phyloP scores from a whole-genome alignment of 2,888 invertebrate genomes.

The Abscondita cerata region DNA sequence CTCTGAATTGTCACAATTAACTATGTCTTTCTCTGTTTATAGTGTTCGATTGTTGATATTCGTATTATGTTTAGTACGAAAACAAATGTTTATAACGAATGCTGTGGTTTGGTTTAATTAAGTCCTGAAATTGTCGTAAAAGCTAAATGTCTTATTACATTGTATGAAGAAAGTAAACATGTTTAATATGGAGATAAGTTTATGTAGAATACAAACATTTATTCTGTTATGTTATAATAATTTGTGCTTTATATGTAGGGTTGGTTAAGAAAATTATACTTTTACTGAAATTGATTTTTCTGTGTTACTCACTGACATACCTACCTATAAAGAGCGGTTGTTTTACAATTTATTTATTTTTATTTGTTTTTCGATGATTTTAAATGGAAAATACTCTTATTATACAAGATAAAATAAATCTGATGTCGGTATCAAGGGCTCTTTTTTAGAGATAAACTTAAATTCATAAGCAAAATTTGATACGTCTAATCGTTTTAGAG shows the following conservation, averaged over 20 bases:
- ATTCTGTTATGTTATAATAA: too few species aligned
- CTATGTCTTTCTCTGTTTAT: not conserved
- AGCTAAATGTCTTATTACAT: slow-evolving; percentile 3
- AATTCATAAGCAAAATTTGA: too few species aligned
- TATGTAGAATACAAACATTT: not conserved
- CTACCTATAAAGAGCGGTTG: too few species aligned
- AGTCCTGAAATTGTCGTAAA: slow-evolving; percentile 20
- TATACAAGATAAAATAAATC: too few species aligned
- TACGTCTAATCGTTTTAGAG: too few species aligned
- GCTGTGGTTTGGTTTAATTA: slow-evolving; percentile 15
- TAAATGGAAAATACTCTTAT: too few species aligned
- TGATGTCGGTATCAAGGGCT: too few species aligned
- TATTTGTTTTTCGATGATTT: too few species aligned
- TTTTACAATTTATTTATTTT: too few species aligned
- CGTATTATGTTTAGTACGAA: not conserved
- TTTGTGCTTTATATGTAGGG: not conserved
- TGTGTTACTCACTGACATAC: too few species aligned
- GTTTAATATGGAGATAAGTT: slow-evolving; percentile 8
- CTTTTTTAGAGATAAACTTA: too few species aligned
- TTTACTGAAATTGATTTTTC: too few species aligned
- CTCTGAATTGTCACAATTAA: slow-evolving; percentile 12
- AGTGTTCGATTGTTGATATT: not conserved
- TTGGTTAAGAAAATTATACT: not conserved
- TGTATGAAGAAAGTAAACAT: slow-evolving; percentile 10
- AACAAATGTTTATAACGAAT: slow-evolving; percentile 12